These are phyloP conservation scores for Bergia sp. DNA, from an alignment of 92 coral and sea anemone genomes.

Conservation along the genomic window DNA sequence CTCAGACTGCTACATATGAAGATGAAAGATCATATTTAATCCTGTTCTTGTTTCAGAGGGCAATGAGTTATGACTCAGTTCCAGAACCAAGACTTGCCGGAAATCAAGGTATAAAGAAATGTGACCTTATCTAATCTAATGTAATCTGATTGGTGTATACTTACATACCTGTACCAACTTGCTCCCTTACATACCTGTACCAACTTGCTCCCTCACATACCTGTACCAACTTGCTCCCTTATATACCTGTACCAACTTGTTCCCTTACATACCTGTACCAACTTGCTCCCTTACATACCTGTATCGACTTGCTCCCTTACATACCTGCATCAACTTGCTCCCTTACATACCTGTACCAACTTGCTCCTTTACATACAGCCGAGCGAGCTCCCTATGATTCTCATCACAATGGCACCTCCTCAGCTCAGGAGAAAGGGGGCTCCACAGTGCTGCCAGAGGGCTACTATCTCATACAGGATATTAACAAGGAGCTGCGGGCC, in stretches of 20 bases:
- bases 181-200: too few species aligned
- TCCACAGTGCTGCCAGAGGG: slow-evolving; percentile 41
- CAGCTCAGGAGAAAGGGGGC: background rate
- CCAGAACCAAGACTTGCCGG: slow-evolving; percentile 63
- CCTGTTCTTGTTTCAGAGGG: slow-evolving; percentile 44
- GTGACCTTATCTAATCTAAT: too few species aligned
- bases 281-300: too few species aligned
- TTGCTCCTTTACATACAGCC: background rate
- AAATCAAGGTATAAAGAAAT: background rate
- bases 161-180: too few species aligned
- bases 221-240: too few species aligned
- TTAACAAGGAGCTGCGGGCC: slow-evolving; percentile 44
- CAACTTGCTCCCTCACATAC: too few species aligned
- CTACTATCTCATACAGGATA: slow-evolving; percentile 55
- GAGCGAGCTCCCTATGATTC: slow-evolving; percentile 11
- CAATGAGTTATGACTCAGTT: slow-evolving; percentile 73
- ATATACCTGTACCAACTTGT: too few species aligned
- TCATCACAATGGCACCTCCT: background rate
- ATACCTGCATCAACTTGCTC: too few species aligned
- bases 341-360: background rate
- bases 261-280: too few species aligned
- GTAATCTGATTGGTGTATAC: too few species aligned
- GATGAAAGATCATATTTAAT: background rate
- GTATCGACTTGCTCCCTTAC: too few species aligned
- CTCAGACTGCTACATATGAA: background rate